These are phyloP conservation scores for Alauda arvensis DNA, from an alignment of 2,797 vertebrate species.

Conservation along the genomic window DNA sequence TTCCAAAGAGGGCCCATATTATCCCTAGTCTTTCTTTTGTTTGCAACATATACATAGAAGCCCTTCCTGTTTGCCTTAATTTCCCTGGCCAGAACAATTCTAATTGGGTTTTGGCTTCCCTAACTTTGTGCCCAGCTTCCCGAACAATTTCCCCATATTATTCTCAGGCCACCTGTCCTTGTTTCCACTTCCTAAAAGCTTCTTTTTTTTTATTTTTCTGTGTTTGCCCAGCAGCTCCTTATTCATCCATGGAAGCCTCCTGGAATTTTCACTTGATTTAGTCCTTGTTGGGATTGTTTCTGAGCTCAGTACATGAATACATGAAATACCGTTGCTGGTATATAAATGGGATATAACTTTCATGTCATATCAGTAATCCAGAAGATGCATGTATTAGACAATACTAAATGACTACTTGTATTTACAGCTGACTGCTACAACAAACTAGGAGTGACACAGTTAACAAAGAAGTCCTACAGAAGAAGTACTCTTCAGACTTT, in stretches of 20 bases:
- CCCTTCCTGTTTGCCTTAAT: neutral
- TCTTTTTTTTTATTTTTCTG: neutral
- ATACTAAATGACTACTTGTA: neutral
- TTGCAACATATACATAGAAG: neutral
- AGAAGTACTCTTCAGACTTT: neutral
- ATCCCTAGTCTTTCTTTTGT: neutral
- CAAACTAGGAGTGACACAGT: neutral
- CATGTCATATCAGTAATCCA: neutral
- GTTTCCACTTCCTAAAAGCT: neutral
- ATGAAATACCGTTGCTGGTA: neutral
- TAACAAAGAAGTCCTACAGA: neutral
- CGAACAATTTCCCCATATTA: fast-evolving
- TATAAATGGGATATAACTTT: neutral
- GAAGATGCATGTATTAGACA: neutral
- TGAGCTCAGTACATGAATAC: neutral
- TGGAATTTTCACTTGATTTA: neutral
- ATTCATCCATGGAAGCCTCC: neutral
- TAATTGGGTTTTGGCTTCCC: neutral
- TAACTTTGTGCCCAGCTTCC: neutral
- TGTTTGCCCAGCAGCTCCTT: neutral
- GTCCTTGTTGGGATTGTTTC: neutral
- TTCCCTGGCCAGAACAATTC: neutral
- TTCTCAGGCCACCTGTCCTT: neutral
- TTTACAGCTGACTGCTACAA: neutral
- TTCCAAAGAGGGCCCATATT: neutral